Base-by-base conservation (phyloP, 1,140 invertebrate genomes). In the Homarus americanus region DNA sequence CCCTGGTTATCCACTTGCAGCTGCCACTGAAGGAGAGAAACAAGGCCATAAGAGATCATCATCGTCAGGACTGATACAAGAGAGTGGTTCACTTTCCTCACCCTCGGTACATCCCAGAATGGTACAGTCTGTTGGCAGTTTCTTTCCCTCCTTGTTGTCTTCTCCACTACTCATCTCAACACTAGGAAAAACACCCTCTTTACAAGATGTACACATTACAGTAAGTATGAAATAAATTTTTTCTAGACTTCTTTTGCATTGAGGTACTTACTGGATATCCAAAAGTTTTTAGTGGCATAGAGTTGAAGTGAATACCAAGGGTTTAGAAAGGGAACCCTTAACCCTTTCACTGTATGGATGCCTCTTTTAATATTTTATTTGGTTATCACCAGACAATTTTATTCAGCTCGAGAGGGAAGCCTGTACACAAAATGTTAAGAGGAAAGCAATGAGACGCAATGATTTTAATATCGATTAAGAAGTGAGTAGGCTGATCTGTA, bases 71-170 rank as follows among this genome's bases (percentile, higher is more conserved):
- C 17, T 36, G 15, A 69, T 83, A 38, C 10, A 34, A 40, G 82
- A 83, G 3, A 72, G 38, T 49, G 41, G n/a, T 2, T 15, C 41
- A 4, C 36, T 28, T 41, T 38, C 69, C 15, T 41, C 69, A 63
- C 7, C 58, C 28, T 41, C 44, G 5, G 34, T 36, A 34, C 73
- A 72, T 76, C 73, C 84, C 73, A 78, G 84, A 28, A 87, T 87
- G 84, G 84, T 87, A n/a, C 84, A 87, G 44, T 87, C 84, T 36
- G 69, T 78, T 34, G 75, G 83, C 49, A 85, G 66, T 40, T 49
- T 85, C n/a, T 34, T 85, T 34, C 83, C 84, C 9, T 40, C 73
- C 9, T 1, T 87, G 17, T 58, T 76, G 28, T 78, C 84, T 20
- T 78, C 84, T 4, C 73, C 72, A 53, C 63, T 73, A 7, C 38